Percentiles rank a stretch among this genome's conserved stretches.
phyloP scores from a whole-genome alignment of 2,113 vertebrate genomes.

The Cheirogaleus medius region DNA sequence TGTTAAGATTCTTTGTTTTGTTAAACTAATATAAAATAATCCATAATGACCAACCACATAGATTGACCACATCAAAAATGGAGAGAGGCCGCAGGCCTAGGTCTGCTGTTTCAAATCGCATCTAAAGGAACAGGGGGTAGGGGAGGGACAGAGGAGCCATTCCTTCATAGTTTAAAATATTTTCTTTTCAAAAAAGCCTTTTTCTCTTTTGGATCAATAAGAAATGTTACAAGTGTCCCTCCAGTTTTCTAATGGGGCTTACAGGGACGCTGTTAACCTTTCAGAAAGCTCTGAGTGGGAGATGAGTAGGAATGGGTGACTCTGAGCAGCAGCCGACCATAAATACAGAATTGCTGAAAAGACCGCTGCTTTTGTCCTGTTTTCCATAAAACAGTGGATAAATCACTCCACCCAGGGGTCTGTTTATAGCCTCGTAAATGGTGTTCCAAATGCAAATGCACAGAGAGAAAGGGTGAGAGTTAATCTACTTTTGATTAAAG shows the following conservation, averaged over 20 bases:
- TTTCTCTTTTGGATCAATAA: conserved; percentile 44
- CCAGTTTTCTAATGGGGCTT: conserved; percentile 40
- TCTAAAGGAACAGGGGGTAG: background rate
- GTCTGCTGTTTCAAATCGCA: conserved; percentile 32
- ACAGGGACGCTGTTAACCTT: conserved; percentile 30
- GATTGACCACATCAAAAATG: background rate
- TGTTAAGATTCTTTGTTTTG: background rate
- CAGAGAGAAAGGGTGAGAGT: conserved; percentile 54
- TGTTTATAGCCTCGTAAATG: conserved; percentile 43
- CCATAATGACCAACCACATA: background rate
- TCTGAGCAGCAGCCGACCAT: background rate
- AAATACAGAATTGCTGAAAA: background rate
- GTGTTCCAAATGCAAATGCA: conserved; percentile 54
- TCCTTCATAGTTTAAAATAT: background rate
- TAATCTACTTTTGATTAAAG: conserved; percentile 76
- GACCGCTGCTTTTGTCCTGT: conserved; percentile 52
- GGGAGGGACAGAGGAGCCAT: background rate
- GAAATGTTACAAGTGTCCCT: conserved; percentile 19
- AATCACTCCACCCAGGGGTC: conserved; percentile 51
- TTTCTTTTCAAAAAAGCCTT: background rate
- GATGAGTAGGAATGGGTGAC: background rate
- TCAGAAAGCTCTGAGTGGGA: conserved; percentile 58
- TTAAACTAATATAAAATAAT: conserved; percentile 33
- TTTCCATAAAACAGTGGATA: conserved; percentile 41
- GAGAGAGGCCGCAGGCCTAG: background rate